Conservation (phyloP, 2,888 invertebrate species). For the Amiota minor region DNA sequence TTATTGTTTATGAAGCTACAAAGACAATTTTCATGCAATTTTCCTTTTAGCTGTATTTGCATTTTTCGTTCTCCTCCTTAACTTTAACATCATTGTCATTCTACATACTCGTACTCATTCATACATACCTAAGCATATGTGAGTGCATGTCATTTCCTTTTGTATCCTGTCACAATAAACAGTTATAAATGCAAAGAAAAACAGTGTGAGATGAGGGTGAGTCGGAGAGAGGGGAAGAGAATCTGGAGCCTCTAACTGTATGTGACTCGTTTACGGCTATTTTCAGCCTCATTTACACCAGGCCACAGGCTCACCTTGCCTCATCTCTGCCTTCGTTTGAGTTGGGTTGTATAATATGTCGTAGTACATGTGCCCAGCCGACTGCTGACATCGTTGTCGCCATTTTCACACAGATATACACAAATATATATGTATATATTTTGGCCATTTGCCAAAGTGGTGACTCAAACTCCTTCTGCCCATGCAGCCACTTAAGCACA, state of each 20-base stretch:
- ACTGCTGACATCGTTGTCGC: conserved; percentile 11
- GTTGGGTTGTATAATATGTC: neutral
- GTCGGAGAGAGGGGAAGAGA: neutral
- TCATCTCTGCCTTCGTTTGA: neutral
- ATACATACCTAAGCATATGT: neutral
- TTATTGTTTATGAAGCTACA: conserved; percentile 5
- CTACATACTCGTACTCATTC: no score
- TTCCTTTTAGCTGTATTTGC: conserved; percentile 1
- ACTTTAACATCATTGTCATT: no score
- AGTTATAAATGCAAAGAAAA: conserved; percentile 20
- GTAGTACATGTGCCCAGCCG: neutral
- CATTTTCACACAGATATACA: conserved; percentile 21
- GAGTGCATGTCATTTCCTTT: conserved; percentile 17
- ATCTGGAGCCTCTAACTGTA: conserved; percentile 30
- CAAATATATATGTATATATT: neutral
- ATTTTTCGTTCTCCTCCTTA: neutral
- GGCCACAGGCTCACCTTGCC: conserved; percentile 18
- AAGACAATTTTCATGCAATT: conserved; percentile 23
- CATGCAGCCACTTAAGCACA: conserved; percentile 3
- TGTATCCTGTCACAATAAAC: conserved; percentile 27
- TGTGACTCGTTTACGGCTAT: conserved; percentile 66
- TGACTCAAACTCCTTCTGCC: neutral
- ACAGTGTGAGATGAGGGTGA: conserved; percentile 43
- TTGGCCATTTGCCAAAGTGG: conserved; percentile 24
- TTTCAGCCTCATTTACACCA: conserved; percentile 39